Evolutionary conservation across 2,797 vertebrate species (phyloP).

Genomic region (Dermochelys coriacea): DNA sequence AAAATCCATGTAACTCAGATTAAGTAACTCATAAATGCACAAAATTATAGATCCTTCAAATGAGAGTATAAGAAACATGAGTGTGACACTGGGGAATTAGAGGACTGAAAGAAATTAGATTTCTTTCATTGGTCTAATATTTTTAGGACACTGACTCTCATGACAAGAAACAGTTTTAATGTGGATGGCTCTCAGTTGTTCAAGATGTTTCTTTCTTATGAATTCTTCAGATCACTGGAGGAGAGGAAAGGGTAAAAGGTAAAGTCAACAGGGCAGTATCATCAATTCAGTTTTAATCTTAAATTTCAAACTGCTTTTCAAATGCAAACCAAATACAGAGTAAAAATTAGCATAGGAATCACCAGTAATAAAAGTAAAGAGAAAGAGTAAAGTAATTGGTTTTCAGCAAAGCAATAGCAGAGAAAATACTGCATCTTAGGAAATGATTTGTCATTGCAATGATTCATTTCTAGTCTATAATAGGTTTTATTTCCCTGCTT

Average conservation of each 20-base stretch:
- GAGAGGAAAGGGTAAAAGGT: background rate
- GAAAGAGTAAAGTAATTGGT: constrained; percentile 72
- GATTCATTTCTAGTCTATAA: constrained; percentile 78
- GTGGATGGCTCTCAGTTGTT: background rate
- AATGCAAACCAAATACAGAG: constrained; percentile 62
- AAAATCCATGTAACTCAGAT: background rate
- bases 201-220: background rate
- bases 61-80: background rate
- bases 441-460: constrained; percentile 74
- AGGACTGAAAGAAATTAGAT: background rate
- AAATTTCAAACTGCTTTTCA: constrained; percentile 53
- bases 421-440: constrained; percentile 72
- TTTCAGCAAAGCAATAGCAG: constrained; percentile 73
- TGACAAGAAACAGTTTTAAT: background rate
- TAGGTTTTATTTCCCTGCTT: constrained; percentile 75
- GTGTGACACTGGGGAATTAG: background rate
- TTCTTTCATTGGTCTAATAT: background rate
- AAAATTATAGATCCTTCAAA: background rate
- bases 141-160: background rate
- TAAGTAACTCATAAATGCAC: background rate
- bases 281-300: constrained; percentile 39
- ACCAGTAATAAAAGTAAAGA: constrained; percentile 72
- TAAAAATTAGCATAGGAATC: constrained; percentile 69
- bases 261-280: background rate
- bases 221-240: background rate